phyloP scores from a whole-genome alignment of 2,797 vertebrate genomes.

The Lemur catta region DNA sequence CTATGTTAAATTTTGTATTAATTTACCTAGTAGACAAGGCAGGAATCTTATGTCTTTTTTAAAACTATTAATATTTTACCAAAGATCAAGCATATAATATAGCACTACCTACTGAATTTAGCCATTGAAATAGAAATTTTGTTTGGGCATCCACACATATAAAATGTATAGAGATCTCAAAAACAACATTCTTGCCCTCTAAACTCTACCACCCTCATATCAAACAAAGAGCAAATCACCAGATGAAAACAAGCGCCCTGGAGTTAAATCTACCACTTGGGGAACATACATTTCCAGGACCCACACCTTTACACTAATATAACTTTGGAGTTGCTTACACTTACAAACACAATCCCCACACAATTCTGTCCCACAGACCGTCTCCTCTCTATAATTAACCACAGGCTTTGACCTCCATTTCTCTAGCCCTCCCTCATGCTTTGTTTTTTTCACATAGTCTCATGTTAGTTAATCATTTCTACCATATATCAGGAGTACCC shows the following conservation, averaged over 20 bases:
- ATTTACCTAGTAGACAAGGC: neutral
- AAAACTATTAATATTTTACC: neutral
- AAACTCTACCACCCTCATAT: neutral
- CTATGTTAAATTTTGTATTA: neutral
- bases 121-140: neutral
- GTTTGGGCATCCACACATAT: neutral
- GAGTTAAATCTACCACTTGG: neutral
- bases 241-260: neutral
- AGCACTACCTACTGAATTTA: neutral
- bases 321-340: neutral
- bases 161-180: neutral
- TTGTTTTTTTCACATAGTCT: neutral
- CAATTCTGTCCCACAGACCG: neutral
- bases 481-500: neutral
- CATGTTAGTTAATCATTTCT: neutral
- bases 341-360: no score
- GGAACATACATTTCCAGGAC: neutral
- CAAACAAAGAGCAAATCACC: neutral
- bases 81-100: neutral
- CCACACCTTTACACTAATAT: neutral
- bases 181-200: neutral
- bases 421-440: fast-evolving
- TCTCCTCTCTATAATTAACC: neutral
- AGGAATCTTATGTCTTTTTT: neutral
- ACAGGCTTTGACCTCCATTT: neutral